These are phyloP conservation scores for Pongo pygmaeus DNA, from an alignment of 2,113 vertebrate genomes.

Conservation along the genomic window DNA sequence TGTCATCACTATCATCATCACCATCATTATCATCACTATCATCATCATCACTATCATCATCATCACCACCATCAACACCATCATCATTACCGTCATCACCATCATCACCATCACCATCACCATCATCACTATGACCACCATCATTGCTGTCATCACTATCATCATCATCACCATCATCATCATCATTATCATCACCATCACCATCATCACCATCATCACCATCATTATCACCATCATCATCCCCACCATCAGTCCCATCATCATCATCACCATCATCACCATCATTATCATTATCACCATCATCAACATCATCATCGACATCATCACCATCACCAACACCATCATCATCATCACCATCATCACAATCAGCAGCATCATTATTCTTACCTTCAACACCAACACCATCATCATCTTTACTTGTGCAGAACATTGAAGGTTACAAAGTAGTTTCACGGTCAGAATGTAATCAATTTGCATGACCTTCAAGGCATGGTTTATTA, in stretches of 20 bases:
- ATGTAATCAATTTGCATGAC: background rate
- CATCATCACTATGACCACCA: fast-evolving
- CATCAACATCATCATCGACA: background rate
- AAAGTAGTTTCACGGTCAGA: background rate
- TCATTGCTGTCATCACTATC: fast-evolving
- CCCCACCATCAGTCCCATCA: fast-evolving
- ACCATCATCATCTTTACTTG: background rate
- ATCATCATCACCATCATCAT: fast-evolving
- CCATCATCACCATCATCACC: background rate
- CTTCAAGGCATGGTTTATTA: background rate
- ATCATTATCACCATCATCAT: fast-evolving
- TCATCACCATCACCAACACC: background rate
- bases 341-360: background rate
- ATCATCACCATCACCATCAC: fast-evolving
- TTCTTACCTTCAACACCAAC: background rate
- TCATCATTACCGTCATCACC: fast-evolving
- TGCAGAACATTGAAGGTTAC: background rate
- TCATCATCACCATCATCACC: no score
- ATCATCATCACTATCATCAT: background rate
- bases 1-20: background rate
- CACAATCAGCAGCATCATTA: background rate
- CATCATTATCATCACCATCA: fast-evolving
- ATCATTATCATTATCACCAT: fast-evolving
- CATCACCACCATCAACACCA: fast-evolving
- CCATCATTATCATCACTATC: fast-evolving